These are phyloP conservation scores for Beaufortia kweichowensis DNA, from an alignment of 2,113 vertebrate species.

Conservation along the genomic window DNA sequence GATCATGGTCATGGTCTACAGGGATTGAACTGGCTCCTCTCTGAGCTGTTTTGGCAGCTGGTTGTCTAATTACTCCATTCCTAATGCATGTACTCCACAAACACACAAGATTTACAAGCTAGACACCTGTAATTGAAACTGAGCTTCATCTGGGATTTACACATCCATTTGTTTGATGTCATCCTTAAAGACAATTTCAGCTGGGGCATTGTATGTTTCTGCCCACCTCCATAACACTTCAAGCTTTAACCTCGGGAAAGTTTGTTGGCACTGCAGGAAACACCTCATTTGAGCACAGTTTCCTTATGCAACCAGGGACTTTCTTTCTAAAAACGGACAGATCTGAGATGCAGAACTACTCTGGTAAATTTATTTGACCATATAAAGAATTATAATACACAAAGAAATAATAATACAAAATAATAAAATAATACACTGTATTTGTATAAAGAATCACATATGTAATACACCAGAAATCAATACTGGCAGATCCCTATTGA, in stretches of 20 bases:
- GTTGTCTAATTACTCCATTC: slow-evolving; percentile 45
- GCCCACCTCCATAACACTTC: background rate
- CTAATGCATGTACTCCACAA: slow-evolving; percentile 29
- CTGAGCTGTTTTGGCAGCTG: slow-evolving; percentile 15
- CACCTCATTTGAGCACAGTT: slow-evolving; percentile 11
- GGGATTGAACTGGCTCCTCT: slow-evolving; percentile 6
- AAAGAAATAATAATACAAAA: too few relatives aligned
- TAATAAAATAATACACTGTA: too few relatives aligned
- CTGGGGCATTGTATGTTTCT: background rate
- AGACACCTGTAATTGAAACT: slow-evolving; percentile 42
- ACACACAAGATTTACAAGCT: slow-evolving; percentile 38
- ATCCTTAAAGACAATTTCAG: slow-evolving; percentile 21
- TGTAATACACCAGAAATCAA: too few relatives aligned
- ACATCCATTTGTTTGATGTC: slow-evolving; percentile 45
- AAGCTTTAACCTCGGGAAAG: slow-evolving; percentile 19
- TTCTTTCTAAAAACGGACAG: slow-evolving; percentile 1
- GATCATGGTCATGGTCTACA: too few relatives aligned
- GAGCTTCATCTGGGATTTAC: slow-evolving; percentile 47
- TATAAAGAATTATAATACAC: too few relatives aligned
- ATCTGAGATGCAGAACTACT: background rate
- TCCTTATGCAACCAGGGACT: background rate
- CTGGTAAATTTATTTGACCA: too few relatives aligned
- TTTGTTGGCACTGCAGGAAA: background rate
- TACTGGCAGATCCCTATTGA: too few relatives aligned
- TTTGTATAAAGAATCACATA: too few relatives aligned